Base-by-base conservation (phyloP, 1,140 invertebrate species). In the Ectropis grisescens region DNA sequence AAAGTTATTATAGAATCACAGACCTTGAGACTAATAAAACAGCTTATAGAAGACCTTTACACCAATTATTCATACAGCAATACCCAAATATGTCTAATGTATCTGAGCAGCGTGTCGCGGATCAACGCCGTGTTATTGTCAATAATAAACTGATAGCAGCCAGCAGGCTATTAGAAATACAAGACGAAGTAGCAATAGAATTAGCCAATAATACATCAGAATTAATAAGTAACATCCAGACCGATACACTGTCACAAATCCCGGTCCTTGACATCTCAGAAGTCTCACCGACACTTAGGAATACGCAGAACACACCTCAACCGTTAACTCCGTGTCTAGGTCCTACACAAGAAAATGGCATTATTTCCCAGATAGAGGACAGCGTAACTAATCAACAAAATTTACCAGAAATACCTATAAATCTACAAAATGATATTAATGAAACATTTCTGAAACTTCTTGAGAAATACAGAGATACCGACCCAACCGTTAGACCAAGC, bases 81-180 rank as follows among this genome's bases (percentile, higher is more conserved):
- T 34, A 22, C 8, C 42, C 36, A 26, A 8, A 30, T 8, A 4
- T 45, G 9, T 13, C 10, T 7, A 26, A 45, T 22, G 2, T 45
- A 14, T 11, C 22, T 12, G 42, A 35, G 19, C 42, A 45, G 15
- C 10, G 42, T 14, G 35, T 45, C 19, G 26, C 36, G 1, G 42
- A 39, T 23, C 42, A 45, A 29, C 28, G 28, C 5, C 19, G 33
- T 10, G 28, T 28, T 7, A 45, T 45, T 7, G 11, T 45, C 11
- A 34, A 39, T 2, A 45, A 39, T 5, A 39, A 39, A 12, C 13
- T 31, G 3, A 19, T 45, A 6, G 11, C 11, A 14, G 26, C 19
- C 0, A 13, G 23, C 10, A 22, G 30, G 16, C 6, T 43, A 9
- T 1, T 11, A 10, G 8, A 11, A 25, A 43, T 43, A 2, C 25